Conservation (phyloP, 2,113 vertebrate species). For the Petroica traversi region DNA sequence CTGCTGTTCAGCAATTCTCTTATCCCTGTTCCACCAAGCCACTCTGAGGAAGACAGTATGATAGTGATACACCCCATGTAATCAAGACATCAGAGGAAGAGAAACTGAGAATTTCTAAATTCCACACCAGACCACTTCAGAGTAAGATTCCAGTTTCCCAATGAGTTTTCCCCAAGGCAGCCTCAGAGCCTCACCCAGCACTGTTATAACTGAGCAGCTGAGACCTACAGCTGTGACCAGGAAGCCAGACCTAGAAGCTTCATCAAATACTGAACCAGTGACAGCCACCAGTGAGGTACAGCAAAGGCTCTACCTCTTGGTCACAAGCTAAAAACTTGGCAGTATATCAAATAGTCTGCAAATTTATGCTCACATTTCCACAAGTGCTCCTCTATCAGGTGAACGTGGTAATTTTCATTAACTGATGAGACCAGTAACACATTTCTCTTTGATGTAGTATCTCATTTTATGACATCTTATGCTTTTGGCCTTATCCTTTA, state of each 20-base stretch:
- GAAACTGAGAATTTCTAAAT: background rate
- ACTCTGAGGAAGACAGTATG: background rate
- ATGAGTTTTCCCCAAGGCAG: background rate
- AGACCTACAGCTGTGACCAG: background rate
- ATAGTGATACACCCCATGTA: background rate
- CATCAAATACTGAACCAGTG: background rate
- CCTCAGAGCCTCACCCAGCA: background rate
- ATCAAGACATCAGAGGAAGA: background rate
- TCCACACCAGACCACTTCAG: background rate
- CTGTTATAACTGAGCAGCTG: background rate
- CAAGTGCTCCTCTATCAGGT: background rate
- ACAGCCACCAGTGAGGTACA: background rate
- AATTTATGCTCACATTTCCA: background rate
- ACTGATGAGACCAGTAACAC: background rate
- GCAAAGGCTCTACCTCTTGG: background rate
- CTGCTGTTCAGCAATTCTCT: background rate
- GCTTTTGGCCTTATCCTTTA: background rate
- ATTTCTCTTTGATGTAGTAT: background rate
- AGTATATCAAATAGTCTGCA: background rate
- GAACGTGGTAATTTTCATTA: background rate
- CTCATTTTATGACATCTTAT: background rate
- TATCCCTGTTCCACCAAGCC: background rate
- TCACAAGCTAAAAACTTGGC: background rate
- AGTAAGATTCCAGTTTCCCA: background rate
- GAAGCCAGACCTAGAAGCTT: background rate